Evolutionary conservation across 1,140 invertebrate species (phyloP), one percentile per base, ranked within the genome.

Genomic region (Lepidurus packardi): DNA sequence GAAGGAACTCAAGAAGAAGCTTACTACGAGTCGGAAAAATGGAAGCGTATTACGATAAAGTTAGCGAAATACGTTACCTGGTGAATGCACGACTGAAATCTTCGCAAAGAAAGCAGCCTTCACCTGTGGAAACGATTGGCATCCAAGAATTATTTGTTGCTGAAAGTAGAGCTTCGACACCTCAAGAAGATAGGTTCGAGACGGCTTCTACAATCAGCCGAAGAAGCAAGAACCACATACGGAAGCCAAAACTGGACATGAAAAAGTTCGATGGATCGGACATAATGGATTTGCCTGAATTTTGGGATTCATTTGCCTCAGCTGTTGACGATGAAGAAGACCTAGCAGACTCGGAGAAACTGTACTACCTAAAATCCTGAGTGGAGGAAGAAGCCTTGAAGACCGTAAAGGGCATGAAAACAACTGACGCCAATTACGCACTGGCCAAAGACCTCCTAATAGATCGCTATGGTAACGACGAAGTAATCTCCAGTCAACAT

Each of bases 321-420:
- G 41, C 75, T 45, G 75, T 77, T 11, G 75, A 44, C 13, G 43
- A 77, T 3, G 75, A 77, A 25, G 75, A 76, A 25, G 75, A 76
- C 9, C 43, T 77, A 44, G 47, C 2, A 4, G 42, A 44, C 41
- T 76, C 75, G 75, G 75, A 77, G 43, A 77, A 77, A 24, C 47
- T 76, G 7, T 45, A 43, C 7, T 77, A 77, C 16, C 11, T 77
- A 10, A 77, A 77, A 77, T n/a, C 34, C 11, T 45, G 43, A 1
- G 10, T 77, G 41, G 75, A 13, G 24, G 75, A 1, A 9, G 75
- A 77, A 45, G 75, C 75, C 13, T 45, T 77, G 43, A 44, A 77
- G 10, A 53, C 75, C 11, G n/a, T 41, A 45, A 34, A 47, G 24
- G 41, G 41, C 13, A 41, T 76, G 24, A 45, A 16, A 6, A 77